phyloP scores from a whole-genome alignment of 2,888 invertebrate genomes.

The Amphiduros pacificus region DNA sequence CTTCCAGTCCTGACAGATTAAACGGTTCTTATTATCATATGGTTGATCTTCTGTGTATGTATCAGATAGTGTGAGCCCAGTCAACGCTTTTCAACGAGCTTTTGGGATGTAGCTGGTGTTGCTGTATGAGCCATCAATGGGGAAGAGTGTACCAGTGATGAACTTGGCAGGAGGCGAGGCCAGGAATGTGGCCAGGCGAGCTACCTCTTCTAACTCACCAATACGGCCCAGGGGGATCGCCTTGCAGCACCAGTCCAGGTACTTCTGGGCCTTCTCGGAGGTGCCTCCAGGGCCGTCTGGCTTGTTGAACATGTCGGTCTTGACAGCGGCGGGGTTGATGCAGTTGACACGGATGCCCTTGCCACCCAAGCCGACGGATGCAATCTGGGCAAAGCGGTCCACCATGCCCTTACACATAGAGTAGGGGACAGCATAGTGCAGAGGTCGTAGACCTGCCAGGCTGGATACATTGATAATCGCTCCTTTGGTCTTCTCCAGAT shows the following conservation, averaged over 20 bases:
- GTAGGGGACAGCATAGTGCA: slow-evolving; percentile 6
- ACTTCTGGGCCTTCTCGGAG: not conserved
- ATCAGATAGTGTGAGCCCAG: too few relatives aligned
- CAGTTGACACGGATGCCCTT: slow-evolving; percentile 6
- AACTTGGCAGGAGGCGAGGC: slow-evolving; percentile 1
- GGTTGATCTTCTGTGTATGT: too few relatives aligned
- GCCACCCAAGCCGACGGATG: not conserved
- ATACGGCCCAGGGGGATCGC: slow-evolving; percentile 10
- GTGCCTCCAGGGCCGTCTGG: slow-evolving; percentile 3
- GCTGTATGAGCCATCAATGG: slow-evolving; percentile 3
- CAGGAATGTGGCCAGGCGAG: slow-evolving; percentile 6
- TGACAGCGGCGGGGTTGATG: slow-evolving; percentile 9
- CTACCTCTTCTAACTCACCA: slow-evolving; percentile 3
- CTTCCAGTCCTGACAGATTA: too few relatives aligned
- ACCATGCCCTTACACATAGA: slow-evolving; percentile 14
- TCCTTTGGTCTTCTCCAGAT: slow-evolving; percentile 12
- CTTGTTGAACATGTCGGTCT: slow-evolving; percentile 13
- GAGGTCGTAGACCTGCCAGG: slow-evolving; percentile 7
- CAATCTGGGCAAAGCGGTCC: not conserved
- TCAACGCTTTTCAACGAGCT: too few relatives aligned
- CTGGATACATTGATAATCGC: slow-evolving; percentile 10
- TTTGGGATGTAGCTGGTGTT: slow-evolving; percentile 5
- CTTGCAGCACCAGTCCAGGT: slow-evolving; percentile 12
- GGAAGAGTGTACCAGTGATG: slow-evolving; percentile 7
- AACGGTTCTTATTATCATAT: too few relatives aligned